phyloP scores from a whole-genome alignment of 2,797 vertebrate species.

The Manis crassicaudata region DNA sequence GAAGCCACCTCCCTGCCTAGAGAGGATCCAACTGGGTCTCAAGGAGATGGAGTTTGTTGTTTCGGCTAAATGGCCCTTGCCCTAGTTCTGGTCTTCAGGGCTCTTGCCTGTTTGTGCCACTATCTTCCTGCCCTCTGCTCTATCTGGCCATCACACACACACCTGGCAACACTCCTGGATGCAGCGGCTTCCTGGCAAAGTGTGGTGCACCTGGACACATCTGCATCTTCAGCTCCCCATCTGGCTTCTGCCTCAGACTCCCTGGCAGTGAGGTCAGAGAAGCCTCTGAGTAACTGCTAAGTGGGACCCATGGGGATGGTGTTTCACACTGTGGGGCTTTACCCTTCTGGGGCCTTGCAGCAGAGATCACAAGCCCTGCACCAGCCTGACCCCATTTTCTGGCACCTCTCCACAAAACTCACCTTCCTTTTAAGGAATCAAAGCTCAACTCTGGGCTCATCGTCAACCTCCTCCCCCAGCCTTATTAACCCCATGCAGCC shows the following conservation, averaged over 20 bases:
- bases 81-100: constrained; percentile 1
- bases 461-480: neutral
- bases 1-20: neutral
- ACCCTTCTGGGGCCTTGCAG: neutral
- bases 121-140: neutral
- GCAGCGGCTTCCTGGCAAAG: neutral
- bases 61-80: neutral
- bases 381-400: neutral
- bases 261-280: neutral
- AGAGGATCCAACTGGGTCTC: neutral
- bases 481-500: neutral
- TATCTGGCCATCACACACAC: neutral
- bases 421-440: constrained; percentile 22
- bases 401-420: neutral
- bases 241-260: neutral
- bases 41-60: neutral
- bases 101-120: neutral
- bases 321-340: neutral
- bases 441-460: neutral
- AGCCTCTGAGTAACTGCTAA: neutral
- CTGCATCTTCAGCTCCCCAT: neutral
- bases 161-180: neutral
- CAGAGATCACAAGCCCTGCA: neutral
- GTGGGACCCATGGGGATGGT: neutral
- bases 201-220: neutral